Evolutionary conservation across 2,113 vertebrate species (phyloP), one percentile per base, ranked within the genome.

Genomic region (Ascaphus truei): DNA sequence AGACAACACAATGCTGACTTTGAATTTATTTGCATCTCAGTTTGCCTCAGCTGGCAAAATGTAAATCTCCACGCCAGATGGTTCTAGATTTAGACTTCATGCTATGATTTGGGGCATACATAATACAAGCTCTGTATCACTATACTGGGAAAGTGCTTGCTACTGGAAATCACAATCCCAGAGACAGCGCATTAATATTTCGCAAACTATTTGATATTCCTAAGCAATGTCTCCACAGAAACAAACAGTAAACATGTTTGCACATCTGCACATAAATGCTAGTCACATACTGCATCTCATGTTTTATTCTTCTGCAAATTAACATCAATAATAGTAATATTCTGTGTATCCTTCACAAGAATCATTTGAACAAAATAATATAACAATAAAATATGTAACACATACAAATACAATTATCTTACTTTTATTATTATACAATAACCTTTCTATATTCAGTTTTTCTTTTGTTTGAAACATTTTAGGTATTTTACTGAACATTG

Each of bases 61-160:
- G 65, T 25, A 52, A 13, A 26, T 41, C 50, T 76, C 34, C 31
- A 71, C 64, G 52, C 50, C 33, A 75, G 67, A 75, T 72, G 67
- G 73, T 72, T 68, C 47, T 60, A 36, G 30, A 48, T 25, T 43
- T 37, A 71, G 69, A 27, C 47, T 5, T 1, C n/a, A 37, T 22
- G 72, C 63, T 68, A 39, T 58, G 50, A 76, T 72, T 62, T 66
- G 66, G 68, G 62, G 75, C 72, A 77, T 18, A 45, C 15, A 68
- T 48, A 68, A 68, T 59, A 45, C 37, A 67, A 36, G 36, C 53
- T 4, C 16, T 47, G 43, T 52, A 18, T 41, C 67, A 45, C 25
- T 56, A 56, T 30, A 22, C 26, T 11, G 9, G 61, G 26, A 29
- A 73, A 66, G 20, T 26, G 62, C 33, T 72, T 63, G 30, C 20